These are phyloP conservation scores for Calameuta idolon DNA, from an alignment of 2,888 invertebrate genomes.

Conservation along the genomic window DNA sequence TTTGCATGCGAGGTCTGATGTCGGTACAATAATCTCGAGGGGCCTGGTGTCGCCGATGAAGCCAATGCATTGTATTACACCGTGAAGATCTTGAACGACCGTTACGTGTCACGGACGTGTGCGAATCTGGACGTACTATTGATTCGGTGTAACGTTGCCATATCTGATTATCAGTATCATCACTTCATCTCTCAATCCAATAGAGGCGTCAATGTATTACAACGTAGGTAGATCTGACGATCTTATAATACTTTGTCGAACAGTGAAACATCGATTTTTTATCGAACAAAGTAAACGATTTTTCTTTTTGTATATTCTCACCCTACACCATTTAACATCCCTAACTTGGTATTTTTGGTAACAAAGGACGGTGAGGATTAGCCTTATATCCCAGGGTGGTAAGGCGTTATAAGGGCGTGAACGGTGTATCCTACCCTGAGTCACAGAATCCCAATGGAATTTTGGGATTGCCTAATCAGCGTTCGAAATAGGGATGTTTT, in stretches of 20 bases:
- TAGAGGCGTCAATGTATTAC: not conserved
- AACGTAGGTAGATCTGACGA: not conserved
- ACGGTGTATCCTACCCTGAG: not conserved
- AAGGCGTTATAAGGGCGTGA: not conserved
- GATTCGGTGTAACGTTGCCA: not conserved
- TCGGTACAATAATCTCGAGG: not conserved
- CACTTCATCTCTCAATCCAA: not conserved
- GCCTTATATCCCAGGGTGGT: not conserved
- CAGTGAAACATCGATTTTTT: no score
- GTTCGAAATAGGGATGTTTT: constrained; percentile 4
- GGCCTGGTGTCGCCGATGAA: not conserved
- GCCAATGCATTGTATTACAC: not conserved
- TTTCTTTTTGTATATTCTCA: not conserved
- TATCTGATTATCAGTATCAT: not conserved
- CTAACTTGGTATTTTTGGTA: not conserved
- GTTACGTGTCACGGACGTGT: not conserved
- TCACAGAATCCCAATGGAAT: constrained; percentile 6
- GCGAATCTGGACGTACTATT: not conserved
- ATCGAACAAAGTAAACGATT: not conserved
- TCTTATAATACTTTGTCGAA: not conserved
- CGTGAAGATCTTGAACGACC: not conserved
- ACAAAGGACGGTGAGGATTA: not conserved
- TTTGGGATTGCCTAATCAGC: constrained; percentile 10
- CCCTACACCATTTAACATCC: not conserved
- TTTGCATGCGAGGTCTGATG: not conserved